Evolutionary conservation across 2,797 vertebrate species (phyloP).

Genomic region (Enteromius thamalakanensis): DNA sequence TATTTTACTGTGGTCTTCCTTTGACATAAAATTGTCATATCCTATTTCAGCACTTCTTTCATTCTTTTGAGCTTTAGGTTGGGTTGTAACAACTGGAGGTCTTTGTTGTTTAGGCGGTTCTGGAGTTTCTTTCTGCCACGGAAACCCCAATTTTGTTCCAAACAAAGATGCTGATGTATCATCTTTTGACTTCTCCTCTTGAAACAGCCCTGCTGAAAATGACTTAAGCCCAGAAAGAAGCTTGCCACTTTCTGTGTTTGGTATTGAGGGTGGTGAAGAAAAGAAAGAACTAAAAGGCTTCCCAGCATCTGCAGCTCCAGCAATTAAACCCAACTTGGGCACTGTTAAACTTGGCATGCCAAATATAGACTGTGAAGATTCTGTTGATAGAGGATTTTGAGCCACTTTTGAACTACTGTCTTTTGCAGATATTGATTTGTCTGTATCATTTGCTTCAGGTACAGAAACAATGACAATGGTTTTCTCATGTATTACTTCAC

Average conservation of each 20-base stretch:
- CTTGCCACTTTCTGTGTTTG: constrained; percentile 71
- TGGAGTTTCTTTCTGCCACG: constrained; percentile 78
- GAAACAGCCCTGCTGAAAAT: constrained; percentile 86
- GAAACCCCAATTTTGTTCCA: constrained; percentile 84
- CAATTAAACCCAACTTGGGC: constrained; percentile 78
- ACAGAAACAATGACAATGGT: constrained; percentile 65
- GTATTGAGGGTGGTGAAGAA: constrained; percentile 76
- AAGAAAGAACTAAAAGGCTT: constrained; percentile 87
- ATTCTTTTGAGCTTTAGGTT: constrained; percentile 69
- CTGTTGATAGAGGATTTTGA: constrained; percentile 60
- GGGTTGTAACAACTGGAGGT: constrained; percentile 67
- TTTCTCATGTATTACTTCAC: constrained; percentile 65
- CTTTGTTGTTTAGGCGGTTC: constrained; percentile 68
- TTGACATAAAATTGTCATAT: constrained; percentile 24
- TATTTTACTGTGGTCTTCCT: constrained; percentile 59
- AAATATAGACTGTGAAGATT: constrained; percentile 75
- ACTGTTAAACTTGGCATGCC: constrained; percentile 71
- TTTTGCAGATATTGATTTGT: constrained; percentile 60
- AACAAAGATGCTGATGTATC: constrained; percentile 75
- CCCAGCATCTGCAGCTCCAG: constrained; percentile 75
- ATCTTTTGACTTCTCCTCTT: constrained; percentile 81
- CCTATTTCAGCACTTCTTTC: constrained; percentile 21
- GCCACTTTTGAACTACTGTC: constrained; percentile 43
- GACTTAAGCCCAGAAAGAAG: constrained; percentile 87
- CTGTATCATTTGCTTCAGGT: constrained; percentile 57